phyloP scores from a whole-genome alignment of 2,113 vertebrate genomes.

The Salvator merianae region DNA sequence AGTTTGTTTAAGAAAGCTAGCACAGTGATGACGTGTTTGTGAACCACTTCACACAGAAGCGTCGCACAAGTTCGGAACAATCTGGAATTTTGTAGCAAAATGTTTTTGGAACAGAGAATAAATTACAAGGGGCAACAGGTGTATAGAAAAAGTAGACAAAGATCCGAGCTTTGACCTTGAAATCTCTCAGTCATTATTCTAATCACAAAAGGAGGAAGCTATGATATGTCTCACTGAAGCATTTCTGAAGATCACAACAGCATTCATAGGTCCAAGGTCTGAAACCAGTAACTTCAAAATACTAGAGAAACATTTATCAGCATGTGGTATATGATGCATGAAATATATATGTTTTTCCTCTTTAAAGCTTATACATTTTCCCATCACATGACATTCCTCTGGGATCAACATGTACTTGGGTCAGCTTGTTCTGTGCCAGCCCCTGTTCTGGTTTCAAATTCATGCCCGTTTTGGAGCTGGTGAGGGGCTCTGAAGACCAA shows the following conservation, averaged over 20 bases:
- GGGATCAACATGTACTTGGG: background rate
- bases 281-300: background rate
- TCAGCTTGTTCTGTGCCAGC: background rate
- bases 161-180: background rate
- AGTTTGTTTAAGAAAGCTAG: background rate
- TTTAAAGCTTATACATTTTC: too few species aligned
- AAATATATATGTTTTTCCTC: too few species aligned
- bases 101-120: background rate
- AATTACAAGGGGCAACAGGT: background rate
- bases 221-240: background rate
- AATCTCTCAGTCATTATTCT: background rate
- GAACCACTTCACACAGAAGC: background rate
- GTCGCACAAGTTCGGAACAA: background rate
- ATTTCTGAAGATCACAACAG: background rate
- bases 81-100: background rate
- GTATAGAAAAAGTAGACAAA: background rate
- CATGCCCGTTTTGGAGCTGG: too few species aligned
- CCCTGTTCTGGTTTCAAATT: too few species aligned
- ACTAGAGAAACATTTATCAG: background rate
- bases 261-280: background rate
- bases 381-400: too few species aligned
- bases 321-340: too few species aligned
- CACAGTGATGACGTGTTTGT: too few species aligned
- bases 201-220: background rate
- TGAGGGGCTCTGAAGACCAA: too few species aligned